phyloP scores from a whole-genome alignment of 1,140 invertebrate genomes.

The Gonatopus flavifemur region DNA sequence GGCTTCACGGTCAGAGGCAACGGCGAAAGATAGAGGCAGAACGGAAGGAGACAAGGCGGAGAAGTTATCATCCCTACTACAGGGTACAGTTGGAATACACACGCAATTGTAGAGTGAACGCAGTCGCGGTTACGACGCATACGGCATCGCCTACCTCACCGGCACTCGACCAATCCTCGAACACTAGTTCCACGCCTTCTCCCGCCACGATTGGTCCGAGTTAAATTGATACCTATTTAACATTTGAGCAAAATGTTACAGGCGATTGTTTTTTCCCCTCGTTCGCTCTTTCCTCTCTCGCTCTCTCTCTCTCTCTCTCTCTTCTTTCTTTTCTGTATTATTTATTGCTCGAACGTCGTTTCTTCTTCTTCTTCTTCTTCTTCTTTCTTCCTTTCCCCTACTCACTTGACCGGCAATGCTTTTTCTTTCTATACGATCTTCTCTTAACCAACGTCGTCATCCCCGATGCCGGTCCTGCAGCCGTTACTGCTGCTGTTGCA shows the following conservation, averaged over 20 bases:
- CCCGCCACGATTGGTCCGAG: constrained; percentile 36
- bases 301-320: constrained; percentile 50
- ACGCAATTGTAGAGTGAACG: too few relatives aligned
- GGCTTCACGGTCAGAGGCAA: too few relatives aligned
- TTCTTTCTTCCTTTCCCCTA: constrained; percentile 1
- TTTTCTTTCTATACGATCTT: neutral
- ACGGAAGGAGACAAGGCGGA: too few relatives aligned
- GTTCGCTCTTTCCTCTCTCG: constrained; percentile 36
- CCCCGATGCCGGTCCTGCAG: constrained; percentile 4
- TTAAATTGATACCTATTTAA: constrained; percentile 57
- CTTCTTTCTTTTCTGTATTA: constrained; percentile 48
- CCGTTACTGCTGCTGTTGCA: neutral
- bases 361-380: constrained; percentile 31
- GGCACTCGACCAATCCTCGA: constrained; percentile 26
- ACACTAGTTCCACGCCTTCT: constrained; percentile 28
- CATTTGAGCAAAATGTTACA: constrained; percentile 54
- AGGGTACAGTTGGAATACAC: too few relatives aligned
- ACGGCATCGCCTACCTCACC: constrained; percentile 18
- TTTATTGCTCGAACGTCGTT: constrained; percentile 48
- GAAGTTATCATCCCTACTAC: too few relatives aligned
- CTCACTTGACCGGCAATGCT: neutral
- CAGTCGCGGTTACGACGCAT: constrained; percentile 13
- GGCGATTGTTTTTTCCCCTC: constrained; percentile 50
- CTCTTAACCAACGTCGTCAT: neutral
- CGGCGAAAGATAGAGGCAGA: too few relatives aligned